Base-by-base conservation (phyloP, 2,113 vertebrate genomes). In the Sylvilagus bachmani region DNA sequence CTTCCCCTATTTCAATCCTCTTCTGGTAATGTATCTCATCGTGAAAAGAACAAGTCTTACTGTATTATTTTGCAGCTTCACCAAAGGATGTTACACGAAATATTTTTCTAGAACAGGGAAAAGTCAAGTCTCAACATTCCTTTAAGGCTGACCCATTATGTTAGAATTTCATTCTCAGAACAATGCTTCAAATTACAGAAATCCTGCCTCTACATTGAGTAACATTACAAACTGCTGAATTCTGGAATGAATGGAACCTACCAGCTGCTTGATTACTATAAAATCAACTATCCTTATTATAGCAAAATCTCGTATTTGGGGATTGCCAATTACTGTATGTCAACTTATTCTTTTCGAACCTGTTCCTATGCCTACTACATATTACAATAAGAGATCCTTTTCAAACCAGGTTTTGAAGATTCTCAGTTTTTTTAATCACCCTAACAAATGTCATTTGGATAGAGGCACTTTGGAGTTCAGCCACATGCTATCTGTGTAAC, bases 121-220 rank as follows among this genome's bases (percentile, higher is more conserved):
- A 83, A 74, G 21, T 73, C 3, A 58, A 71, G 19, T 86, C 69
- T 91, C 64, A 67, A 19, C 71, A 27, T 85, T 75, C 31, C 67
- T 8, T 49, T 13, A 55, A 11, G 33, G 13, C 74, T 90, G 55
- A 13, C 6, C n/a, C 29, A 86, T 31, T 69, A 73, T 44, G 21
- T 53, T 38, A 66, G 10, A 90, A 86, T 81, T 90, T 77, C 58
- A 66, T 38, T 94, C 73, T 92, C 53, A 86, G 33, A 86, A 81
- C 6, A 71, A n/a, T 51, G 31, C 25, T 38, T 91, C 86, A 81
- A 93, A 73, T 70, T 86, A 77, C 3, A 85, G 36, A 29, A 93
- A 85, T 44, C n/a, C 19, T 80, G 61, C 55, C 55, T 58, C 13
- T 29, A 75, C 4, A 64, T 0, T 61, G 24, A 73, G 31, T 11